These are phyloP conservation scores for Sisyra nigra DNA, from an alignment of 2,888 invertebrate genomes.

Conservation along the genomic window DNA sequence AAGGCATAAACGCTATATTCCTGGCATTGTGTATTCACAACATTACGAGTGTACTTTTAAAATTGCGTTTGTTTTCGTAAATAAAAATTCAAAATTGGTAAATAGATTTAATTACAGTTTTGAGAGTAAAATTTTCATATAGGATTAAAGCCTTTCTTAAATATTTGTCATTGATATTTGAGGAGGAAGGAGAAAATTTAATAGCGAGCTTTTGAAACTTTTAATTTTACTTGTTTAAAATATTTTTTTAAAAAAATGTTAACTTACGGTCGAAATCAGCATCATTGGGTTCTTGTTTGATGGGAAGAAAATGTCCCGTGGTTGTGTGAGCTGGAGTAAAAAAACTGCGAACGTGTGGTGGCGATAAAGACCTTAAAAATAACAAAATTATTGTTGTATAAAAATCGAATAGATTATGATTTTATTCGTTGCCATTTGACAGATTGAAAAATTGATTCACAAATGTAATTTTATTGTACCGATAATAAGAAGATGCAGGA, in stretches of 20 bases:
- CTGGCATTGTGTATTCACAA: neutral
- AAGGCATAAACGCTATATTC: neutral
- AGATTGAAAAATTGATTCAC: neutral
- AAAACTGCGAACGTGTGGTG: slow-evolving; percentile 3
- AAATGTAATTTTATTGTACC: slow-evolving; percentile 1
- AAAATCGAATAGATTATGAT: neutral
- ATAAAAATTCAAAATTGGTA: no score
- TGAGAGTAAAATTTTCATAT: no score
- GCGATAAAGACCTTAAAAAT: slow-evolving; percentile 3
- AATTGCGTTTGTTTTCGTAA: no score
- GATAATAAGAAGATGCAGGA: slow-evolving; percentile 5
- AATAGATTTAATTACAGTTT: no score
- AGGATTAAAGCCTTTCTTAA: no score
- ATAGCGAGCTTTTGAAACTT: no score
- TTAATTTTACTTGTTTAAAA: no score
- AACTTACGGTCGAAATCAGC: slow-evolving; percentile 21
- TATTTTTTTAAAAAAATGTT: no score
- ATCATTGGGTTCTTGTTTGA: slow-evolving; percentile 24
- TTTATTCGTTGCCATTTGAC: neutral
- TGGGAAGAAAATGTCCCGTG: slow-evolving; percentile 15
- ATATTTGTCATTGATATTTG: no score
- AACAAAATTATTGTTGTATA: neutral
- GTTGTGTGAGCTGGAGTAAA: slow-evolving; percentile 2
- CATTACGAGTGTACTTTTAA: no score
- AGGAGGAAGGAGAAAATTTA: no score